Evolutionary conservation across 2,797 vertebrate genomes (phyloP).

Genomic region (Astyanax mexicanus): DNA sequence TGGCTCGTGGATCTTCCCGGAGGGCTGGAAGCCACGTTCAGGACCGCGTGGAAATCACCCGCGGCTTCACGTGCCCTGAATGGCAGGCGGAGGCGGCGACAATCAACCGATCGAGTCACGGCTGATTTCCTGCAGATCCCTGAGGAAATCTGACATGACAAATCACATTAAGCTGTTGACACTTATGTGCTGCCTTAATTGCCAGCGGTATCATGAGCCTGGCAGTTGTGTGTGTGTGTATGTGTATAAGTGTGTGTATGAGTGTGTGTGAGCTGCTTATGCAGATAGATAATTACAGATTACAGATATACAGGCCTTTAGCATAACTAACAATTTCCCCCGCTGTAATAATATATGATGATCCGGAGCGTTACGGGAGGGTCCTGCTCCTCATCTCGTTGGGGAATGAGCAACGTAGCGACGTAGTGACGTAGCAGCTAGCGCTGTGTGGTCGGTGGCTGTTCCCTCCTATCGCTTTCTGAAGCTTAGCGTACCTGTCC

Average conservation of each 20-base stretch:
- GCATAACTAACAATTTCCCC: slow-evolving; percentile 12
- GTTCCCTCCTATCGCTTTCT: slow-evolving; percentile 4
- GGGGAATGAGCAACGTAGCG: slow-evolving; percentile 48
- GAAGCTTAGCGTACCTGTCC: slow-evolving; percentile 19
- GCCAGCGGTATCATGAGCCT: slow-evolving; percentile 22
- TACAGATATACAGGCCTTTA: neutral
- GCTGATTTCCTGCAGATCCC: slow-evolving; percentile 37
- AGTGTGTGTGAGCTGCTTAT: slow-evolving; percentile 13
- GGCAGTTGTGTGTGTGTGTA: neutral
- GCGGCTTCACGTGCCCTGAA: slow-evolving; percentile 6
- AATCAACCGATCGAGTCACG: slow-evolving; percentile 23
- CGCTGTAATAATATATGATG: slow-evolving; percentile 26
- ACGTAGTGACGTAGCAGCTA: too few species aligned
- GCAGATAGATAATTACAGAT: slow-evolving; percentile 36
- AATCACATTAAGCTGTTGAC: slow-evolving; percentile 46
- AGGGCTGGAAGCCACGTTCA: slow-evolving; percentile 9
- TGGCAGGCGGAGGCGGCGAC: neutral
- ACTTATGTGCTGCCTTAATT: slow-evolving; percentile 42
- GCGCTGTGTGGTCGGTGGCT: slow-evolving; percentile 6
- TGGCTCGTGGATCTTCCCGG: neutral
- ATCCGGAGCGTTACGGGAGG: slow-evolving; percentile 23
- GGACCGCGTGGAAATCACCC: slow-evolving; percentile 38
- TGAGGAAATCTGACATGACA: slow-evolving; percentile 51
- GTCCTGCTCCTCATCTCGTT: slow-evolving; percentile 8
- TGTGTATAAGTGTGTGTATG: neutral